Evolutionary conservation across 2,888 invertebrate species (phyloP).

Genomic region (Laspeyria flexula): DNA sequence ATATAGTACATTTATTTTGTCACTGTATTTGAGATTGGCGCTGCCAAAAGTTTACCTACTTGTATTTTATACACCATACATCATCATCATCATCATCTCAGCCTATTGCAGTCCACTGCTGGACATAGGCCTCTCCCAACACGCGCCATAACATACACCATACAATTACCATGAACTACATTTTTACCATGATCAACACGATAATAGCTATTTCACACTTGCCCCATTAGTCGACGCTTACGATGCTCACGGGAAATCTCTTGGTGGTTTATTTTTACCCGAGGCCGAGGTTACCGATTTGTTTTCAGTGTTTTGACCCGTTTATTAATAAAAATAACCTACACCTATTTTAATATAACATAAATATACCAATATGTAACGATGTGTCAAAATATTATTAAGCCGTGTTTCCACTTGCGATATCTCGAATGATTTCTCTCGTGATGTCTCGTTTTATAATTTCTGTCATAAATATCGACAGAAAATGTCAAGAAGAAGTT

Average conservation of each 20-base stretch:
- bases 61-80: no score
- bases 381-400: slow-evolving; percentile 2
- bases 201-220: slow-evolving; percentile 4
- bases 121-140: no score
- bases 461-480: neutral
- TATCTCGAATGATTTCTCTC: neutral
- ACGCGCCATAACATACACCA: no score
- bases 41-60: no score
- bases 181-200: neutral
- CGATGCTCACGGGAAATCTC: slow-evolving; percentile 6
- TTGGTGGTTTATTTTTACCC: slow-evolving; percentile 10
- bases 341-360: slow-evolving; percentile 5
- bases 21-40: no score
- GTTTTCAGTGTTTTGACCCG: slow-evolving; percentile 3
- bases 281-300: slow-evolving; percentile 7
- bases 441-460: neutral
- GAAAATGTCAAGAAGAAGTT: neutral
- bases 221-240: slow-evolving; percentile 7
- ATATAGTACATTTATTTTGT: no score
- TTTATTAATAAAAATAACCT: slow-evolving; percentile 5
- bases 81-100: no score
- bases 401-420: neutral
- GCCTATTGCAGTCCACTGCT: no score
- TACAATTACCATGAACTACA: neutral
- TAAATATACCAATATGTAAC: slow-evolving; percentile 5